A percentile compares a stretch with the other conserved stretches of the same genome.
These are phyloP conservation scores for Melopsittacus undulatus DNA, from an alignment of 2,797 vertebrate species.

Conservation along the genomic window DNA sequence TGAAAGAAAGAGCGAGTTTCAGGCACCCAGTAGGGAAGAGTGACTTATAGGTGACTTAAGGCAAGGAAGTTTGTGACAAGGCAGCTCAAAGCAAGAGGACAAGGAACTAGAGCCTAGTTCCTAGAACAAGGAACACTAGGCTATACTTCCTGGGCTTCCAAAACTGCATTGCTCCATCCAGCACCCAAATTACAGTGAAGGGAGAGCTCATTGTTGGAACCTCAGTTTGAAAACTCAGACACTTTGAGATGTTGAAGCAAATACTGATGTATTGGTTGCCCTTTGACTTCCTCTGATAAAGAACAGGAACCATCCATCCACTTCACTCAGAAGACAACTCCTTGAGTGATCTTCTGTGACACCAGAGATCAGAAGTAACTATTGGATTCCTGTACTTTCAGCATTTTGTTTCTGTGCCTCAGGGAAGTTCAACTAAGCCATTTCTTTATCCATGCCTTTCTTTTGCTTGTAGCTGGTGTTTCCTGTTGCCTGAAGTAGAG, in stretches of 20 bases:
- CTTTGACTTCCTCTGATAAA: not conserved
- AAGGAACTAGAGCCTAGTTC: not conserved
- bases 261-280: not conserved
- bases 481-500: conserved; percentile 12
- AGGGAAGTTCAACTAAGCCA: not conserved
- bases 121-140: not conserved
- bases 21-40: not conserved
- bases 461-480: not conserved
- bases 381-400: not conserved
- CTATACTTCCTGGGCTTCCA: not conserved
- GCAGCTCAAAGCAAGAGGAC: not conserved
- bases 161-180: not conserved
- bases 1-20: not conserved
- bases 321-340: not conserved
- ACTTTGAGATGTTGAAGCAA: not conserved
- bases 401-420: not conserved
- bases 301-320: not conserved
- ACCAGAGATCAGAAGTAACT: not conserved
- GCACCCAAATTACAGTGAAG: not conserved
- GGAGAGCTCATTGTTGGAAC: not conserved
- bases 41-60: not conserved
- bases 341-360: not conserved
- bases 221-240: not conserved
- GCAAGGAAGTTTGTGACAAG: not conserved
- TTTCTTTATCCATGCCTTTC: not conserved